Evolutionary conservation across 2,888 invertebrate species (phyloP), one percentile per base, ranked within the genome.

Genomic region (Pammene fasciana): DNA sequence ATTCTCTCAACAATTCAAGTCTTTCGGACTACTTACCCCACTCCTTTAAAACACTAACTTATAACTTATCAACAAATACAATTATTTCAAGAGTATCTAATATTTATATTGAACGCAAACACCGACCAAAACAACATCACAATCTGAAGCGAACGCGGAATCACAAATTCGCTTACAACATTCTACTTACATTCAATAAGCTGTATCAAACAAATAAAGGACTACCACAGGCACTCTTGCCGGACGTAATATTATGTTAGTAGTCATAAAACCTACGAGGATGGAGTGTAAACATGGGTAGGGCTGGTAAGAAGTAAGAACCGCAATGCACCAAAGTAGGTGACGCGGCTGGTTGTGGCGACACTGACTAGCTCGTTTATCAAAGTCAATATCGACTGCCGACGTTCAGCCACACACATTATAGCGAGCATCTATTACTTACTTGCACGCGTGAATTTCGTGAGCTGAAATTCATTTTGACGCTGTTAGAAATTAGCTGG

Each of bases 311-410:
- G 86, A 86, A 85, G 82, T 86, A 78, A 79, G 81, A 81, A 84
- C 90, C 89, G 90, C 90, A 90, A 86, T 92, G 92, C 91, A 92
- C 90, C 91, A 91, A 88, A 90, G 85, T 83, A 82, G 80, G 86
- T 90, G 91, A 91, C 90, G 89, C 85, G 83, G 90, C 89, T 88
- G 78, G 89, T 89, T 85, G 82, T 84, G 87, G 87, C 86, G 90
- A 90, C 91, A 90, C 82, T 86, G 85, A 83, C 83, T 85, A 75
- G 84, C 84, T 91, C 92, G 86, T 91, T 92, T 91, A 90, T 90
- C 91, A 92, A 90, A 91, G 92, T 90, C 91, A 89, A 90, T 91
- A 91, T 91, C 89, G 89, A 82, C 89, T 89, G 88, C 85, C 88
- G 86, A 81, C 86, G 84, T 82, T 81, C 78, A 82, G 78, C 85